Conservation (phyloP, 1,140 invertebrate species). For the Microplitis mediator region DNA sequence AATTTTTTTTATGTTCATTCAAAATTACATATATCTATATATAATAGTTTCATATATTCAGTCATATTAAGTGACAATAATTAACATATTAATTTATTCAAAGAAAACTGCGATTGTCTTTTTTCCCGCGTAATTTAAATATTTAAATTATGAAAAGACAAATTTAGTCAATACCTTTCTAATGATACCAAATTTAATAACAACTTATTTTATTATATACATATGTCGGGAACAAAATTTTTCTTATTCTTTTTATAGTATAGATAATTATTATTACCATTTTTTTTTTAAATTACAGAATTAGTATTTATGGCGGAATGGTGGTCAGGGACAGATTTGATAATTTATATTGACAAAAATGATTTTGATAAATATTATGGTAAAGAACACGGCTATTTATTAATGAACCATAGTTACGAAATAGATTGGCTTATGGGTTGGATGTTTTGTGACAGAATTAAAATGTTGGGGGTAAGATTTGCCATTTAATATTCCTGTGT, state of each 20-base stretch:
- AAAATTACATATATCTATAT: too few species aligned
- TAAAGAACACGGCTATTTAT: conserved; percentile 85
- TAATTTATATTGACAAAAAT: conserved; percentile 78
- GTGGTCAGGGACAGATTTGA: conserved; percentile 82
- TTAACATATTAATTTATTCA: too few species aligned
- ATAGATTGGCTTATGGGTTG: conserved; percentile 93
- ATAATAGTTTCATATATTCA: too few species aligned
- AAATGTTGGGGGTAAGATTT: conserved; percentile 75
- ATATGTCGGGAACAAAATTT: too few species aligned
- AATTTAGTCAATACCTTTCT: too few species aligned
- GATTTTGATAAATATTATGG: conserved; percentile 82
- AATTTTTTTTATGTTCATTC: too few species aligned
- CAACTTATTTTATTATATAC: too few species aligned
- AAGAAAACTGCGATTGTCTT: too few species aligned
- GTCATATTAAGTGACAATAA: too few species aligned
- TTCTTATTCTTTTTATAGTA: background rate
- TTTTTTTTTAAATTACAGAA: conserved; percentile 69
- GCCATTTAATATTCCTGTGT: conserved; percentile 1
- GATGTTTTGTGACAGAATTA: conserved; percentile 80
- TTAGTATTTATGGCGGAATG: conserved; percentile 91
- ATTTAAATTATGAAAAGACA: too few species aligned
- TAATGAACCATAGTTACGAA: conserved; percentile 97
- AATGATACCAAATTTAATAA: too few species aligned
- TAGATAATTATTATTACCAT: background rate
- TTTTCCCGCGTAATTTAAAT: too few species aligned